Conservation (phyloP, 2,888 invertebrate species). For the Paralinhomoeus sp. region DNA sequence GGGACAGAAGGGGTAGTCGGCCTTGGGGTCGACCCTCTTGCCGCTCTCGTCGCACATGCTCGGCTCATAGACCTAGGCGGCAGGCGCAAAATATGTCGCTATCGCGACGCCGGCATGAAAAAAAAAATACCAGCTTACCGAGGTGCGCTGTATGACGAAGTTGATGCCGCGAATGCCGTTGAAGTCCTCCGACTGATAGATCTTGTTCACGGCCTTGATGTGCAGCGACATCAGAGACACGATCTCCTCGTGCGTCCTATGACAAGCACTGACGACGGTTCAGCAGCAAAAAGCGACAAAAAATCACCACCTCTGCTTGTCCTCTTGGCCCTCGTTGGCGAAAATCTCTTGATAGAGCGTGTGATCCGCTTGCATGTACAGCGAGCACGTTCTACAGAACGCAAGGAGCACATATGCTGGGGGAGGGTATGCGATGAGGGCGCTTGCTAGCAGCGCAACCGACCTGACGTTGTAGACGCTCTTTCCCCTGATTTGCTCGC, state of each 20-base stretch:
- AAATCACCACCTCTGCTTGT: conserved; percentile 4
- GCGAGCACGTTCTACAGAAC: conserved; percentile 25
- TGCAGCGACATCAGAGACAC: conserved; percentile 88
- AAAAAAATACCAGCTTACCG: conserved; percentile 31
- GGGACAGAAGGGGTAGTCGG: conserved; percentile 45
- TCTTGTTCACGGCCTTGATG: conserved; percentile 90
- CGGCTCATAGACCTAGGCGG: conserved; percentile 63
- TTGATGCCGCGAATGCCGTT: conserved; percentile 85
- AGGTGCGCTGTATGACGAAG: conserved; percentile 75
- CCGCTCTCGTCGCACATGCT: conserved; percentile 43
- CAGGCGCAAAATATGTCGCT: neutral
- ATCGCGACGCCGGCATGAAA: neutral
- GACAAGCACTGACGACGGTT: neutral
- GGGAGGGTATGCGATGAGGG: too few species aligned
- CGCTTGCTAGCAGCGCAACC: too few species aligned
- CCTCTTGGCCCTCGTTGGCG: conserved; percentile 31
- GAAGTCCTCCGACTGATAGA: conserved; percentile 79
- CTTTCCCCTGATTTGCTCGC: neutral
- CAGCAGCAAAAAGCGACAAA: neutral
- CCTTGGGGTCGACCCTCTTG: neutral
- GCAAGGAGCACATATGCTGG: too few species aligned
- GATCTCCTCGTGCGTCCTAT: conserved; percentile 75
- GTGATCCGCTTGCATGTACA: conserved; percentile 93
- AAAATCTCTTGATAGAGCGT: conserved; percentile 83
- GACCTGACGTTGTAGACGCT: neutral